Conservation (phyloP, 2,113 vertebrate genomes). For the Delphinus delphis region DNA sequence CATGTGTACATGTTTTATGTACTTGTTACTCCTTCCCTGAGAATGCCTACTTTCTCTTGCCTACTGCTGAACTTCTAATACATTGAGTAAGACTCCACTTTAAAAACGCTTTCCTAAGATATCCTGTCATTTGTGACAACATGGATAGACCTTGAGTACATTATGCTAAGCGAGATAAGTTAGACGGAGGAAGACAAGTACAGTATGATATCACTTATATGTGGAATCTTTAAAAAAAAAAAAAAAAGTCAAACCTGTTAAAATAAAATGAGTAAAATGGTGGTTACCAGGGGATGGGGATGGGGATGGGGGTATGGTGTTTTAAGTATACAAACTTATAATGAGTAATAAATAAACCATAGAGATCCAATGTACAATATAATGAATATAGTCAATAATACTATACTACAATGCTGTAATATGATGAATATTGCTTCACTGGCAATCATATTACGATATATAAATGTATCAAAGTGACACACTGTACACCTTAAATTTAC, state of each 20-base stretch:
- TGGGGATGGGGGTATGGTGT: neutral
- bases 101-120: constrained; percentile 27
- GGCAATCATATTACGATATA: neutral
- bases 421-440: neutral
- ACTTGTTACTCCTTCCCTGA: neutral
- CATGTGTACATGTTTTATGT: neutral
- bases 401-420: neutral
- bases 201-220: neutral
- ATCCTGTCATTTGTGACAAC: neutral
- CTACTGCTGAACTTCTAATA: neutral
- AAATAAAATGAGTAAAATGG: neutral
- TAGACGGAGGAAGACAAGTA: neutral
- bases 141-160: neutral
- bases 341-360: neutral
- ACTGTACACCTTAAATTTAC: neutral
- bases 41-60: neutral
- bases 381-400: neutral
- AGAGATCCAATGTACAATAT: neutral
- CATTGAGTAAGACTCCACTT: neutral
- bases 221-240: neutral
- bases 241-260: neutral
- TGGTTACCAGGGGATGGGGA: neutral
- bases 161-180: neutral
- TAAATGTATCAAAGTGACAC: neutral
- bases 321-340: neutral